A percentile compares a stretch with the other conserved stretches of the same genome.
phyloP scores from a whole-genome alignment of 2,113 vertebrate genomes.

The Emydocephalus ijimae region DNA sequence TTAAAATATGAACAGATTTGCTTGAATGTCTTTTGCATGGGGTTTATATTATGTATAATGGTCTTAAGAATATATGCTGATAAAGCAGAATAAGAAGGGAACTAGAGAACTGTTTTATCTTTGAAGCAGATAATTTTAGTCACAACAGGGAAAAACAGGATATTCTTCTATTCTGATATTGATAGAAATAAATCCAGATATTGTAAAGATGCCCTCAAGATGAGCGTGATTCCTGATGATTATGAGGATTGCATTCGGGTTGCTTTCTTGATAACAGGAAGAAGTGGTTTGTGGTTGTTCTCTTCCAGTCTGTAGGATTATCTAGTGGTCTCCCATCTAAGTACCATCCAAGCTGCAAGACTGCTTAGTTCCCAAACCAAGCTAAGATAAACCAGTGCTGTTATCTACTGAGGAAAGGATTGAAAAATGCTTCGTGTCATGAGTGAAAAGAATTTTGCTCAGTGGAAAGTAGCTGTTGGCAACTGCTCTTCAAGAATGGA shows the following conservation, averaged over 20 bases:
- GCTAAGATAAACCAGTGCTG: neutral
- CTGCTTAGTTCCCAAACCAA: neutral
- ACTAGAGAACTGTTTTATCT: neutral
- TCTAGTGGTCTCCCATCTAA: neutral
- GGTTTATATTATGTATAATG: neutral
- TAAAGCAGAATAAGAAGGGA: neutral
- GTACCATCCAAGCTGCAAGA: neutral
- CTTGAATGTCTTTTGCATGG: neutral
- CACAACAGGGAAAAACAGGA: neutral
- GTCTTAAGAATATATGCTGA: neutral
- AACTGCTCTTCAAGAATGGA: neutral
- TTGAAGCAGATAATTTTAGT: neutral
- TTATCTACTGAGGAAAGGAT: neutral
- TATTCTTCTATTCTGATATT: neutral
- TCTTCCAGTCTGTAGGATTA: neutral
- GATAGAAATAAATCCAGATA: neutral
- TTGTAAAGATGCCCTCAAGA: neutral
- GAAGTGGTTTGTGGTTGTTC: neutral
- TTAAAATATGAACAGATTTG: neutral
- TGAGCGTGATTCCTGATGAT: neutral
- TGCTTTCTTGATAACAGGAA: neutral
- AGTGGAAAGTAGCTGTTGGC: neutral
- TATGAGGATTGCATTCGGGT: neutral
- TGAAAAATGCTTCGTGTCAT: neutral
- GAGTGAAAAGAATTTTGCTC: neutral